Evolutionary conservation across 37 sponge, comb jelly and placozoan genomes (phyloP).

Genomic region (Mnemiopsis leidyi): DNA sequence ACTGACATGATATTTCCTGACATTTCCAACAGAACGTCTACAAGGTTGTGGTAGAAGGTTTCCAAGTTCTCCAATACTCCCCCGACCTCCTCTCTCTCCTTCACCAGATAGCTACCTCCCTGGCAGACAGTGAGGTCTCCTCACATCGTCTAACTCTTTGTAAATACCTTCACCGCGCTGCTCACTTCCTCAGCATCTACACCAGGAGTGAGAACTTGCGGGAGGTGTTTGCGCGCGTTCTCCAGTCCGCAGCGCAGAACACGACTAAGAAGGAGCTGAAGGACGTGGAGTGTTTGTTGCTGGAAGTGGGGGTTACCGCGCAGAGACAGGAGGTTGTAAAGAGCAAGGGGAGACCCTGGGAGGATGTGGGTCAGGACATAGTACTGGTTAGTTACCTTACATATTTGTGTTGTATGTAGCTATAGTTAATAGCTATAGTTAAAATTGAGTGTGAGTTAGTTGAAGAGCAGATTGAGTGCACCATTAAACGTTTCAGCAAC

Average conservation of each 20-base stretch:
- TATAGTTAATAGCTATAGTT: too few relatives aligned
- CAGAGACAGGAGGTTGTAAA: neutral
- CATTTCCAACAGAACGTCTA: neutral
- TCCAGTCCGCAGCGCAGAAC: neutral
- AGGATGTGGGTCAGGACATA: neutral
- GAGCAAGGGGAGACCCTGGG: slow-evolving; percentile 12
- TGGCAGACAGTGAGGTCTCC: neutral
- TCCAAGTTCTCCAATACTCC: slow-evolving; percentile 11
- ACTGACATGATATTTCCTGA: neutral
- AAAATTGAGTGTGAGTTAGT: too few relatives aligned
- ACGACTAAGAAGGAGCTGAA: neutral
- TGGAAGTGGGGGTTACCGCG: slow-evolving; percentile 1
- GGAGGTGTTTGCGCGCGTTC: neutral
- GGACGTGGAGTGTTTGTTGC: neutral
- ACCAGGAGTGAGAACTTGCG: neutral
- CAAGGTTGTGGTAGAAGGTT: neutral
- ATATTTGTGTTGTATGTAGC: too few relatives aligned
- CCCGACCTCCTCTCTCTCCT: neutral
- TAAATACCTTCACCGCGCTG: slow-evolving; percentile 19
- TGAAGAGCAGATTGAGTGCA: too few relatives aligned
- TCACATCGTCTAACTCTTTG: neutral
- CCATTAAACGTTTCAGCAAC: too few relatives aligned
- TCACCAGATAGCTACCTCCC: neutral
- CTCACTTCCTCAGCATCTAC: neutral
- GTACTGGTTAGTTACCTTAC: neutral